Evolutionary conservation across 2,888 invertebrate genomes (phyloP), one percentile per base, ranked within the genome.

Genomic region (Ptilodon capucinus): DNA sequence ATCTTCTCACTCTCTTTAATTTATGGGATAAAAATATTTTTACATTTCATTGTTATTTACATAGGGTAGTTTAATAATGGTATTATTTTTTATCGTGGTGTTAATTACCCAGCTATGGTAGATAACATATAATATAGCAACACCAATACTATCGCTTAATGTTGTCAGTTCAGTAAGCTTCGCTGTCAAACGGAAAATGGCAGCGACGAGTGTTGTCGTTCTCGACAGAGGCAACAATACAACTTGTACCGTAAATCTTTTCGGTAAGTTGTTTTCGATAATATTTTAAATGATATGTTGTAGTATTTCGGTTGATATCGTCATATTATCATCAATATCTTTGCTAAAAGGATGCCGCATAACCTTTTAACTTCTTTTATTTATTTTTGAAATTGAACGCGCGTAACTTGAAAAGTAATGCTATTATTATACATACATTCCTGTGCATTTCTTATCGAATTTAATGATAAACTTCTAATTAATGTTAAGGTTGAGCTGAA

Each of bases 201-300:
- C 93, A 94, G 96, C 96, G 92, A 97, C 97, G 84, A 97, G 97
- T 94, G 97, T 97, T 92, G 97, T 98, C 91, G 96, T 97, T 81
- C 93, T 97, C 82, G 97, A 98, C 92, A 94, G 98, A 89, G 97
- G 97, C 90, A 97, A 98, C 93, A 97, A 97, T 92, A 98, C 97
- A 87, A 97, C 97, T 86, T 97, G 97, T 92, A 97, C 97, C 81
- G 96, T 98, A 88, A 98, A 98, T 93, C 94, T 98, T 91, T 97
- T 97, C 92, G 98, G 98, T 98, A 92, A 94, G 95, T 92, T 63
- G 60, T 36, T 60, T 64, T 53, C 40, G 41, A 57, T 54, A 51
- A 56, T 60, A 52, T 56, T 32, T 18, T 45, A 50, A n/a, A n/a
- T n/a, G n/a, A n/a, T n/a, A n/a, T n/a, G n/a, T n/a, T n/a, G n/a